A percentile compares a stretch with the other conserved stretches of the same genome.
phyloP scores from a whole-genome alignment of 1,140 invertebrate species.

The Camponotus pennsylvanicus region DNA sequence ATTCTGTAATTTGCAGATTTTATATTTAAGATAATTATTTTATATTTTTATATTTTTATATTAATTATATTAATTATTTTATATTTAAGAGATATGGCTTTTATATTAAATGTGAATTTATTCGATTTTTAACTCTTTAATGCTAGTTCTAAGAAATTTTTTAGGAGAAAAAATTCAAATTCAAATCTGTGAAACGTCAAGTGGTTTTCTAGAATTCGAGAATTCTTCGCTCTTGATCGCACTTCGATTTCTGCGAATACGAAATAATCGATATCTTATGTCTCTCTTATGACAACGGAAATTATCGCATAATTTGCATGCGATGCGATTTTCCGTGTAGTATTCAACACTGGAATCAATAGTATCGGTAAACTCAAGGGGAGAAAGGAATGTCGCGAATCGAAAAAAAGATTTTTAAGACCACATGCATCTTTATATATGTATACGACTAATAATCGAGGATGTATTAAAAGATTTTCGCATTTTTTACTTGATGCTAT shows the following conservation, averaged over 20 bases:
- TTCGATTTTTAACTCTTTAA: background rate
- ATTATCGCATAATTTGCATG: slow-evolving; percentile 18
- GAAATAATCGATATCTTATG: slow-evolving; percentile 26
- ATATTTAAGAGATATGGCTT: background rate
- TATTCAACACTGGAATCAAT: slow-evolving; percentile 13
- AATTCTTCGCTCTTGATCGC: slow-evolving; percentile 38
- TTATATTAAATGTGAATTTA: background rate
- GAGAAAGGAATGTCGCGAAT: slow-evolving; percentile 29
- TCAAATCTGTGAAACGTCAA: background rate
- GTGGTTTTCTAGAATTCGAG: background rate
- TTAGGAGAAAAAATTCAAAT: background rate
- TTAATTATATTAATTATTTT: background rate
- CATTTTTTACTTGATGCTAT: background rate
- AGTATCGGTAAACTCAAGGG: slow-evolving; percentile 13
- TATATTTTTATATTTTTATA: too few species aligned
- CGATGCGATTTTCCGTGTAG: slow-evolving; percentile 28
- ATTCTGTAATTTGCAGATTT: background rate
- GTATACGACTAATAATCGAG: background rate
- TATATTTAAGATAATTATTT: background rate
- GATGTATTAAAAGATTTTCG: background rate
- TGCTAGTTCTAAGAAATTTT: background rate
- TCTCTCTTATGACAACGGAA: background rate
- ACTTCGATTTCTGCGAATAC: slow-evolving; percentile 20
- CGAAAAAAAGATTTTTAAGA: background rate
- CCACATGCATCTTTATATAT: background rate